Base-by-base conservation (phyloP, 2,797 vertebrate genomes). In the Schizothorax lantsangensis region DNA sequence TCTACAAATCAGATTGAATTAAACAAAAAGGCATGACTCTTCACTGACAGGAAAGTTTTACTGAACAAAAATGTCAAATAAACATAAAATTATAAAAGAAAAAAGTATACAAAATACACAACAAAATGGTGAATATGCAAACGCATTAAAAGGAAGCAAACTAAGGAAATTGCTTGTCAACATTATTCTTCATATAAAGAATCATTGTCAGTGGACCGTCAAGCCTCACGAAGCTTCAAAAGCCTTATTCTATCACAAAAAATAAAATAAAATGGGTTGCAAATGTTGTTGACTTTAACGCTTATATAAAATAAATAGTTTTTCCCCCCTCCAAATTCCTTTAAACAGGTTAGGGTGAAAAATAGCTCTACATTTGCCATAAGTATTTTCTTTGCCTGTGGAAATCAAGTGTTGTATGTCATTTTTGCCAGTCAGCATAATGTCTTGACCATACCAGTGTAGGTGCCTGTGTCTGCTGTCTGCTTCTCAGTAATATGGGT, bases 401-500 rank as follows among this genome's bases (percentile, higher is more conserved):
- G 19, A 79, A 62, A 26, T 62, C 64, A 26, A 80, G 40, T 33
- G 40, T 30, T 64, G 10, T 47, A 49, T 62, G 54, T 11, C 5
- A 68, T 11, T 64, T 52, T 77, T 68, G 43, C 43, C 59, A 66
- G 71, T 84, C 57, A 36, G 43, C 40, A 33, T 77, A 77, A 71
- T 71, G 66, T 36, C 68, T 72, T 62, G 71, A 30, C 54, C 69
- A 64, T 84, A 17, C 7, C 54, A 74, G 54, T 21, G 54, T 47
- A 38, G 36, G 33, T 79, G 19, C 26, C 69, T 59, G 57, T 59
- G 81, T 83, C 69, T 45, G 17, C 52, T 17, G 68, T 84, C 79
- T 78, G 85, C 68, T 8, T 64, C 75, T 78, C 83, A 17, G 38
- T 82, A 71, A 81, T 83, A 81, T 49, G 9, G 64, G 49, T 62